Evolutionary conservation across 92 coral and sea anemone genomes (phyloP).

Genomic region (Paramuricea clavata): DNA sequence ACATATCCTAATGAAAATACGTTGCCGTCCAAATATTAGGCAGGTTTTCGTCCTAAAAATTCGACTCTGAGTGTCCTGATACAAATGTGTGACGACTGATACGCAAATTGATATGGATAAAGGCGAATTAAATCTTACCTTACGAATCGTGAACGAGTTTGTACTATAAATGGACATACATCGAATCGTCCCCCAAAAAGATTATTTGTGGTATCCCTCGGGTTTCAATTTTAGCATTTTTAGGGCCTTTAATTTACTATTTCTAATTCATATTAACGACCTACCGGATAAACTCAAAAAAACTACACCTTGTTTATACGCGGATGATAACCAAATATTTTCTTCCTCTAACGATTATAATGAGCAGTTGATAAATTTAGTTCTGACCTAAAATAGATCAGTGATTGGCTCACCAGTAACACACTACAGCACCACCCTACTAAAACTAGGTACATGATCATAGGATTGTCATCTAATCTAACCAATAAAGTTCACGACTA

Average conservation of each 20-base stretch:
- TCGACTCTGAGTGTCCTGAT: slow-evolving; percentile 66
- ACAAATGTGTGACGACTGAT: slow-evolving; percentile 64
- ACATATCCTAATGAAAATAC: slow-evolving; percentile 45
- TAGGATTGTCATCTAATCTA: slow-evolving; percentile 12
- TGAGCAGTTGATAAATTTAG: slow-evolving; percentile 22
- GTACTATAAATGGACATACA: slow-evolving; percentile 40
- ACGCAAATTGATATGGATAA: slow-evolving; percentile 57
- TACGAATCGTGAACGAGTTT: slow-evolving; percentile 44
- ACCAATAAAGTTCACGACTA: neutral
- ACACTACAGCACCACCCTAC: slow-evolving; percentile 57
- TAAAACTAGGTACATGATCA: slow-evolving; percentile 51
- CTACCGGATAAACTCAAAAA: slow-evolving; percentile 37
- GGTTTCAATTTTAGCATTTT: slow-evolving; percentile 64
- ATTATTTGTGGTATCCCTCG: slow-evolving; percentile 64
- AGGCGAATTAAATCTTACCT: slow-evolving; percentile 58
- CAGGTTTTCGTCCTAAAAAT: slow-evolving; percentile 66
- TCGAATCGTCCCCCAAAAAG: slow-evolving; percentile 42
- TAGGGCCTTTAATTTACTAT: slow-evolving; percentile 67
- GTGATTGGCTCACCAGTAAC: slow-evolving; percentile 43
- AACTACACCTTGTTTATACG: slow-evolving; percentile 48
- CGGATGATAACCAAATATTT: slow-evolving; percentile 67
- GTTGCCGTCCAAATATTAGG: slow-evolving; percentile 57
- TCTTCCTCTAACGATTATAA: slow-evolving; percentile 28
- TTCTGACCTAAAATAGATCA: slow-evolving; percentile 15
- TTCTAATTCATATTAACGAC: slow-evolving; percentile 57